Percentiles rank a stretch among this genome's conserved stretches.
Evolutionary conservation across 2,888 invertebrate species (phyloP).

Genomic region (Eupithecia subfuscata): DNA sequence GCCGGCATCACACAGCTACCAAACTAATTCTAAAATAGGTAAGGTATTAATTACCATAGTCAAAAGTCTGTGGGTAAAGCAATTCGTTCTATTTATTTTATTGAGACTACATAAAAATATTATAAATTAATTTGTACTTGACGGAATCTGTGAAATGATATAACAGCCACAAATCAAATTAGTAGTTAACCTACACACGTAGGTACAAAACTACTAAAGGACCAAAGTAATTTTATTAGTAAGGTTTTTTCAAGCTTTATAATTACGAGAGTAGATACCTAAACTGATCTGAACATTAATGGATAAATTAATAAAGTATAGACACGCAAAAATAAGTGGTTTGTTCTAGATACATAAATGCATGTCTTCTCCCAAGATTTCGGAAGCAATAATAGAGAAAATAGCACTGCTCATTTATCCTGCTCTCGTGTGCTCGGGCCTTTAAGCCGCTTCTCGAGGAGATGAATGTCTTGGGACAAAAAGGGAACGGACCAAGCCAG

Average conservation of each 20-base stretch:
- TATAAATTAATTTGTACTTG: background rate
- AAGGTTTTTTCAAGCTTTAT: background rate
- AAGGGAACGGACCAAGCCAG: constrained; percentile 27
- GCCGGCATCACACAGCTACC: too few relatives aligned
- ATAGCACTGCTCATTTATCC: constrained; percentile 27
- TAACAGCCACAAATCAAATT: background rate
- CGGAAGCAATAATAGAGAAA: constrained; percentile 32
- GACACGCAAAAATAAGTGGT: background rate
- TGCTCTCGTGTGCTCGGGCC: constrained; percentile 25
- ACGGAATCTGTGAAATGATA: background rate
- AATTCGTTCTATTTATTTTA: too few relatives aligned
- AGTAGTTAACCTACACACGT: background rate
- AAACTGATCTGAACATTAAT: background rate
- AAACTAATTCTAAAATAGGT: too few relatives aligned
- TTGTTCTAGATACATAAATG: background rate
- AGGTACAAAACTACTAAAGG: background rate
- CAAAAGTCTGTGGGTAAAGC: too few relatives aligned
- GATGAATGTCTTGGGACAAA: constrained; percentile 36
- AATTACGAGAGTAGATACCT: background rate
- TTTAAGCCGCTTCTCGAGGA: constrained; percentile 35
- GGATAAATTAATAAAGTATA: background rate
- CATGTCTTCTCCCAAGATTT: constrained; percentile 19
- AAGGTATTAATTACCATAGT: too few relatives aligned
- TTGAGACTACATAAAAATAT: too few relatives aligned
- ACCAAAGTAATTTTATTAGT: background rate